These are phyloP conservation scores for Myanophis thanlyinensis DNA, from an alignment of 2,113 vertebrate genomes.

Conservation along the genomic window DNA sequence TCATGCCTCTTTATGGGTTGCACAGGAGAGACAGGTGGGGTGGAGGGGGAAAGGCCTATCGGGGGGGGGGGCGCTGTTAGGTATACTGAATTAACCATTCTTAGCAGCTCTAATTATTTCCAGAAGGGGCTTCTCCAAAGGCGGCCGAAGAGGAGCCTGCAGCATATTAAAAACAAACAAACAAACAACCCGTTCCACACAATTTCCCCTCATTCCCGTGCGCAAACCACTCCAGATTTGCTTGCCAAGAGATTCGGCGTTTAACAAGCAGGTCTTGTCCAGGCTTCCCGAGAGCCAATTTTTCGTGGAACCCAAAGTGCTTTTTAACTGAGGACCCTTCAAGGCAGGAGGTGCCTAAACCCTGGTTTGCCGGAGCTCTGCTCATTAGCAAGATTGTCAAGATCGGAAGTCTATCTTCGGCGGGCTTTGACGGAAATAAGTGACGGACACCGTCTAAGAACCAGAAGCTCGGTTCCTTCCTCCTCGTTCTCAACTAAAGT, in stretches of 20 bases:
- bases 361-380: neutral
- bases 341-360: neutral
- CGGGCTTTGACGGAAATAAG: slow-evolving; percentile 11
- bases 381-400: slow-evolving; percentile 7
- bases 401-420: neutral
- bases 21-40: slow-evolving; percentile 2
- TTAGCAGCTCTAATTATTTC: slow-evolving; percentile 21
- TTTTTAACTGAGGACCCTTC: neutral
- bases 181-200: neutral
- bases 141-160: neutral
- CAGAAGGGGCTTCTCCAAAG: slow-evolving; percentile 5
- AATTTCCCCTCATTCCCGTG: slow-evolving; percentile 5
- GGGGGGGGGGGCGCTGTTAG: neutral
- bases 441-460: neutral
- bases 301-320: neutral
- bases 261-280: slow-evolving; percentile 9
- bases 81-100: slow-evolving; percentile 17
- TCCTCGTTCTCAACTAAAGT: neutral
- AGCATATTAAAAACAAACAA: neutral
- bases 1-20: slow-evolving; percentile 18
- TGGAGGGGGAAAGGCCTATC: neutral
- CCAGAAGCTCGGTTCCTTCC: too few relatives aligned
- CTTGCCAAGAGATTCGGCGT: neutral
- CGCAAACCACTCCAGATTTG: neutral
- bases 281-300: neutral